Evolutionary conservation across 1,140 invertebrate species (phyloP).

Genomic region (Tetramorium alpestre): DNA sequence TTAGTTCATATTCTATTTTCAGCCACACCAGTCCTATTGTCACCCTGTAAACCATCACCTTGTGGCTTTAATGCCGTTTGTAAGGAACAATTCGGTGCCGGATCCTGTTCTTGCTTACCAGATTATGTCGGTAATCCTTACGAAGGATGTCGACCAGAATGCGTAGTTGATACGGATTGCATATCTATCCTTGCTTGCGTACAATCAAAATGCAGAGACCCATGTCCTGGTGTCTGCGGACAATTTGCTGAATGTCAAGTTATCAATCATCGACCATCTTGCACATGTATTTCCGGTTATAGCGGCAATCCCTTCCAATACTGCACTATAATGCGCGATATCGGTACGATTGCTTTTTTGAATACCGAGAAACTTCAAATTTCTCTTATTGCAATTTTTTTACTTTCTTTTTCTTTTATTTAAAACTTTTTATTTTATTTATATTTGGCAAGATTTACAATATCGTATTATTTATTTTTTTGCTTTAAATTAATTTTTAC

Average conservation of each 20-base stretch:
- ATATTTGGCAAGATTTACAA: neutral
- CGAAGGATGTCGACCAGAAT: conserved; percentile 86
- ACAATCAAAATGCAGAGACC: conserved; percentile 84
- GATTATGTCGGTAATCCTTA: conserved; percentile 86
- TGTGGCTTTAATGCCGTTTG: conserved; percentile 86
- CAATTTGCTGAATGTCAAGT: conserved; percentile 88
- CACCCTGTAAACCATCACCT: conserved; percentile 83
- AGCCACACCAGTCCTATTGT: conserved; percentile 74
- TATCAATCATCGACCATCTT: conserved; percentile 88
- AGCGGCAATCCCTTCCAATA: conserved; percentile 89
- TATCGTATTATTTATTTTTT: neutral
- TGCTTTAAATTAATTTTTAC: conserved; percentile 83
- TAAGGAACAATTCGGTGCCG: conserved; percentile 79
- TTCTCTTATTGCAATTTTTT: neutral
- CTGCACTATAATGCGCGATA: conserved; percentile 73
- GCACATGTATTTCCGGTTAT: conserved; percentile 88
- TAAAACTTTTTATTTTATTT: neutral
- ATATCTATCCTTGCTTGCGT: conserved; percentile 83
- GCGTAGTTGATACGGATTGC: conserved; percentile 86
- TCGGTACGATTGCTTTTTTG: conserved; percentile 23
- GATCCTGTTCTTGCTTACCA: conserved; percentile 85
- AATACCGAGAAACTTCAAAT: neutral
- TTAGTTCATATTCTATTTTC: conserved; percentile 60
- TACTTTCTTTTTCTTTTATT: neutral
- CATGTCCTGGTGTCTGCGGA: conserved; percentile 87